phyloP scores from a whole-genome alignment of 2,888 invertebrate species.

The Pandemis corylana region DNA sequence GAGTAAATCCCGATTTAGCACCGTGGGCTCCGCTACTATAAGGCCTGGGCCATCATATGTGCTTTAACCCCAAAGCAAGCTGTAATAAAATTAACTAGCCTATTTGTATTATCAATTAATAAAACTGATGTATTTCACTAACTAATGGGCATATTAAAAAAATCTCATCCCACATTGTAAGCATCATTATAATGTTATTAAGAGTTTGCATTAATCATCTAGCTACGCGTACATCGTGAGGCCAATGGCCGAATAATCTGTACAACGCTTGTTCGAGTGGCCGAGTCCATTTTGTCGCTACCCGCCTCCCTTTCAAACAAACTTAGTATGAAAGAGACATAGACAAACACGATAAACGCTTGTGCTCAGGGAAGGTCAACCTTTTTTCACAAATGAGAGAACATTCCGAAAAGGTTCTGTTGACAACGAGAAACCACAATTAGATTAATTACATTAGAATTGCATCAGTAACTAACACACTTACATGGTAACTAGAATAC shows the following conservation, averaged over 20 bases:
- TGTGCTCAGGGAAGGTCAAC: background rate
- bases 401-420: background rate
- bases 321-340: background rate
- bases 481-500: too few relatives aligned
- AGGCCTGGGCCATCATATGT: too few relatives aligned
- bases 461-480: too few relatives aligned
- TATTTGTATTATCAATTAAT: background rate
- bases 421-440: background rate
- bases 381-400: background rate
- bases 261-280: background rate
- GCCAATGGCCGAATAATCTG: slow-evolving; percentile 30
- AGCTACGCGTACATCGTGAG: slow-evolving; percentile 9
- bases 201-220: slow-evolving; percentile 32
- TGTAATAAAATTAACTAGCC: background rate
- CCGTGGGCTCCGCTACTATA: too few relatives aligned
- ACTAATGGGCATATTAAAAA: background rate
- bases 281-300: background rate
- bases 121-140: background rate
- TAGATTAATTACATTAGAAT: too few relatives aligned
- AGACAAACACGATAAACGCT: background rate
- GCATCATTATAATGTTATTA: slow-evolving; percentile 22
- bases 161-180: slow-evolving; percentile 4
- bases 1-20: too few relatives aligned
- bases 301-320: background rate
- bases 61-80: background rate